These are phyloP conservation scores for Paelopatides confundens DNA, from an alignment of 53 echinoderm and acorn worm species.

Conservation along the genomic window DNA sequence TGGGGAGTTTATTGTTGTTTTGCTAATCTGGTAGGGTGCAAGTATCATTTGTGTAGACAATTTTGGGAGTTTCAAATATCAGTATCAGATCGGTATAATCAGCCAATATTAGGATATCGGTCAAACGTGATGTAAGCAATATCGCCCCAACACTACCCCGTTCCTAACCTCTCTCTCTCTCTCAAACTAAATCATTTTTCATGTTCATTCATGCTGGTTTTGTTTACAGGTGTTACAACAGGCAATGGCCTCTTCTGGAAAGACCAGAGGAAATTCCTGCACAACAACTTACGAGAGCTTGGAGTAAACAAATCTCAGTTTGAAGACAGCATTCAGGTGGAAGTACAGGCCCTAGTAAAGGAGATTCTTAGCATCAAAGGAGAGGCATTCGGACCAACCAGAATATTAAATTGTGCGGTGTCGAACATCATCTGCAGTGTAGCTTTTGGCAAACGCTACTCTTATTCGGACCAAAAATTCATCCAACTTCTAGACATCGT, in stretches of 20 bases:
- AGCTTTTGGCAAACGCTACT: constrained; percentile 63
- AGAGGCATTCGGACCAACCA: constrained; percentile 57
- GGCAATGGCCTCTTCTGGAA: constrained; percentile 51
- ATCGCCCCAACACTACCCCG: too few relatives aligned
- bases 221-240: constrained; percentile 7
- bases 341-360: constrained; percentile 39
- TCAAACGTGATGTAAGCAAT: too few relatives aligned
- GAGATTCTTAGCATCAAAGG: constrained; percentile 33
- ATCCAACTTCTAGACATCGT: constrained; percentile 28
- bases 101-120: too few relatives aligned
- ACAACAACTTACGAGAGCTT: constrained; percentile 59
- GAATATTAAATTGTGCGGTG: constrained; percentile 41
- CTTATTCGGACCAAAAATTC: constrained; percentile 63
- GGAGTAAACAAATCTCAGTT: constrained; percentile 75
- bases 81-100: too few relatives aligned
- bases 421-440: constrained; percentile 79
- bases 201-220: not conserved
- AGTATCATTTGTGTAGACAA: too few relatives aligned
- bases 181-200: too few relatives aligned
- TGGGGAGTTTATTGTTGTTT: too few relatives aligned
- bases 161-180: too few relatives aligned
- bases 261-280: constrained; percentile 67
- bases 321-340: constrained; percentile 59
- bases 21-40: too few relatives aligned
- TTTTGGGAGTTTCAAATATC: too few relatives aligned